Evolutionary conservation across 2,113 vertebrate genomes (phyloP), one percentile per base, ranked within the genome.

Genomic region (Orientallactaga bullata): DNA sequence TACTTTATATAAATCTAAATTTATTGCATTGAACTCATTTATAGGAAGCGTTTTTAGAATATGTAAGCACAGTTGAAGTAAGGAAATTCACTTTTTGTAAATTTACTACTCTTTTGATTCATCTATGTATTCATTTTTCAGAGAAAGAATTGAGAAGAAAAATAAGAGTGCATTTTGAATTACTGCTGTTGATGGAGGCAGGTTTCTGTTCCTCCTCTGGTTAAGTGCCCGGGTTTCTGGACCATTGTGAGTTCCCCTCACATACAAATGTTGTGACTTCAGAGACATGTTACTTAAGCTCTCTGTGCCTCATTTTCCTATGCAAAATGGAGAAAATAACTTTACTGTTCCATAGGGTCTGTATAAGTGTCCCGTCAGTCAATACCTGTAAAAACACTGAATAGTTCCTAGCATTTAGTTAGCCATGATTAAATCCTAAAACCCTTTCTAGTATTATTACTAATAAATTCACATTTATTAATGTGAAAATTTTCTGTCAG

Each of bases 21-120:
- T 7, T 73, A 35, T 78, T 39, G 42, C n/a, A 61, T 86, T 94
- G 83, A 65, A 37, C 69, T 78, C 39, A 89, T 89, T 86, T 91
- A 71, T 60, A 55, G 69, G 47, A 79, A 90, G 73, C 71, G 66
- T 69, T 83, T 63, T 68, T 47, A 85, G 71, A 65, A 69, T 82
- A 47, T 87, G 7, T 93, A 24, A 42, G 61, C 47, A 83, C 76
- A 93, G 87, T 39, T 35, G 13, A 28, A 42, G 7, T 63, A 89
- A 78, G 86, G 78, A 79, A 83, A 74, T 55, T 87, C 73, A 68
- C 37, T 55, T 71, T 93, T 86, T 73, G 18, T 69, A 90, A 79
- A 69, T 3, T 72, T 55, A 15, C 63, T 76, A 9, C 66, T 89
- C 60, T 90, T 72, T 85, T 61, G 28, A 21, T 20, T 80, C 37